phyloP scores from a whole-genome alignment of 2,113 vertebrate species.

The Microcebus murinus region DNA sequence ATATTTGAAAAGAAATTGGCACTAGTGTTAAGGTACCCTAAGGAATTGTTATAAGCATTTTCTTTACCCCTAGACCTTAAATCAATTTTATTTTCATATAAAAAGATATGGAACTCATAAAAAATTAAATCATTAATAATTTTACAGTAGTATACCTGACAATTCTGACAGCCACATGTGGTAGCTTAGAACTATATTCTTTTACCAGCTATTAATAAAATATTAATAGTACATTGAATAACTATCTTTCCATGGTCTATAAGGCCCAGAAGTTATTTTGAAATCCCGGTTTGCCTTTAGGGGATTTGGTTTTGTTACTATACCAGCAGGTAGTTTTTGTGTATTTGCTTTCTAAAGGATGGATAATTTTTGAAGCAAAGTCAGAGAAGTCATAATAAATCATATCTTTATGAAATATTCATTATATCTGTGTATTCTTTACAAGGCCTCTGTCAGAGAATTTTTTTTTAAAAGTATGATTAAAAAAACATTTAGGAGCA shows the following conservation, averaged over 20 bases:
- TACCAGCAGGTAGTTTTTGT: constrained; percentile 82
- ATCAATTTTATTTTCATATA: constrained; percentile 68
- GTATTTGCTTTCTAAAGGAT: constrained; percentile 79
- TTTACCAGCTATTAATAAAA: constrained; percentile 76
- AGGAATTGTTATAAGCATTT: constrained; percentile 9
- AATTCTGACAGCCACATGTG: constrained; percentile 73
- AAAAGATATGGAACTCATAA: constrained; percentile 65
- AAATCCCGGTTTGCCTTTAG: constrained; percentile 78
- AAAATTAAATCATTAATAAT: constrained; percentile 70
- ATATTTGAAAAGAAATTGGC: neutral
- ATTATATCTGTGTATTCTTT: constrained; percentile 83
- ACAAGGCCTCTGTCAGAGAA: constrained; percentile 82
- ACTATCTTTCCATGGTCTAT: constrained; percentile 78
- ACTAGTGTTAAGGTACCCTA: neutral
- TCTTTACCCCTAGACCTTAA: constrained; percentile 27
- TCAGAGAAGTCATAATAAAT: constrained; percentile 85
- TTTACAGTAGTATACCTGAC: constrained; percentile 43
- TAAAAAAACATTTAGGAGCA: constrained; percentile 83
- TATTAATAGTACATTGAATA: constrained; percentile 84
- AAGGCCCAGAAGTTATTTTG: constrained; percentile 78
- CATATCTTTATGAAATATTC: constrained; percentile 88
- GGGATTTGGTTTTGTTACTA: constrained; percentile 78
- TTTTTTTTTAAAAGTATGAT: constrained; percentile 58
- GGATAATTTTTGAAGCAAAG: constrained; percentile 83
- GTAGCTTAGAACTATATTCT: constrained; percentile 72